Evolutionary conservation across 2,888 invertebrate species (phyloP), one percentile per base, ranked within the genome.

Genomic region (Plutella xylostella): DNA sequence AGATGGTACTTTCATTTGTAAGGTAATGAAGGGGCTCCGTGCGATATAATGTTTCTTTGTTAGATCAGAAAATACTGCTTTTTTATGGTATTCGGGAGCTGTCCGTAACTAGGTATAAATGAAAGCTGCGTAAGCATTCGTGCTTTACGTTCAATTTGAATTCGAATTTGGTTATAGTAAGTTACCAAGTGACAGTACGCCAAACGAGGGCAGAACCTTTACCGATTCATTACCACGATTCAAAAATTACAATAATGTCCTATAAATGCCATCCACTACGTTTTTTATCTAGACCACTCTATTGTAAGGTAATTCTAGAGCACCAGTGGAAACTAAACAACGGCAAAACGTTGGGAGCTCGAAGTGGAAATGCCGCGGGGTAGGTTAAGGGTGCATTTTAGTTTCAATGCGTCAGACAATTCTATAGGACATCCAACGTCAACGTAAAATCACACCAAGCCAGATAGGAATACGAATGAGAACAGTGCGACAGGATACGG

Each of bases 361-460:
- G 47, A 19, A 56, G 55, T 60, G 49, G 57, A 52, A 55, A 49
- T 57, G 61, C 63, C 56, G 50, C 63, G 58, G 72, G 77, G 70
- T 77, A 73, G 72, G 76, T 75, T 75, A 71, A 77, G 79, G 76
- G 80, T 80, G 80, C 80, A 80, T 75, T 72, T 74, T 69, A 58
- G 63, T 67, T 63, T 55, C 55, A 61, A 61, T 65, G 58, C 63
- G 61, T 62, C 68, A 67, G 62, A 68, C 56, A 60, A 67, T 59
- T 58, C 49, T 57, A 71, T 61, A 56, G 55, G 54, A 48, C 44
- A 41, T 18, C 15, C 19, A 3, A 9, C 12, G 35, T 28, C 43
- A 48, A 42, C 28, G 4, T 51, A 58, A 56, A 42, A 2, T 12
- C 18, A 54, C 51, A 51, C 21, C 48, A 56, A 37, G n/a, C 2